Evolutionary conservation across 2,797 vertebrate species (phyloP).

Genomic region (Sebastiscus tertius): DNA sequence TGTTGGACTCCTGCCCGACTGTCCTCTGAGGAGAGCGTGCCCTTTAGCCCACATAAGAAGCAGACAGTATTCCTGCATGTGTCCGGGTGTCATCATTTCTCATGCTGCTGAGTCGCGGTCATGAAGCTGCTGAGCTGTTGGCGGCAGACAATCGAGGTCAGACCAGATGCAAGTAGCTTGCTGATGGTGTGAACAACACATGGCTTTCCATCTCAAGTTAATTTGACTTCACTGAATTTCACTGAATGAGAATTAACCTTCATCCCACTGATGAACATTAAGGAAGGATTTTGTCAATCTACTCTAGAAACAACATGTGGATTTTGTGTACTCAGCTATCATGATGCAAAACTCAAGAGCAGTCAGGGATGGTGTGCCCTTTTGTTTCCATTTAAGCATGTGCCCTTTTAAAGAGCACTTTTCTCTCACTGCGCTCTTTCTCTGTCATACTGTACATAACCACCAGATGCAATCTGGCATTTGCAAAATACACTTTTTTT

Average conservation of each 20-base stretch:
- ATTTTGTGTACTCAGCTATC: neutral
- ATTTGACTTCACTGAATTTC: no score
- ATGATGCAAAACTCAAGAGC: neutral
- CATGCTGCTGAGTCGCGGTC: constrained; percentile 15
- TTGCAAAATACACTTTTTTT: neutral
- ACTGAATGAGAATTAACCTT: constrained; percentile 1
- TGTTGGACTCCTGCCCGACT: constrained; percentile 26
- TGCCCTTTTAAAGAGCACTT: neutral
- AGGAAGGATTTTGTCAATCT: neutral
- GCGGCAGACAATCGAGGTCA: constrained; percentile 38
- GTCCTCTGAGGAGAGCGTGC: constrained; percentile 37
- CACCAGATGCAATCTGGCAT: neutral
- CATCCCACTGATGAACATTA: neutral
- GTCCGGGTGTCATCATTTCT: constrained; percentile 44
- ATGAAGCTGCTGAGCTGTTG: constrained; percentile 24
- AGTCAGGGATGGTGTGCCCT: neutral
- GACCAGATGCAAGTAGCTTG: constrained; percentile 6
- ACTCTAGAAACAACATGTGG: neutral
- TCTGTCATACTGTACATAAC: neutral
- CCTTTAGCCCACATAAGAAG: constrained; percentile 41
- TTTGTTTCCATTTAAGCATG: neutral
- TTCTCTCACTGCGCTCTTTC: neutral
- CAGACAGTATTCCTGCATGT: constrained; percentile 22
- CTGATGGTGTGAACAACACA: constrained; percentile 15
- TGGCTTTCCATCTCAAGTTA: neutral